Evolutionary conservation across 1,140 invertebrate species (phyloP), one percentile per base, ranked within the genome.

Genomic region (Spodoptera frugiperda): DNA sequence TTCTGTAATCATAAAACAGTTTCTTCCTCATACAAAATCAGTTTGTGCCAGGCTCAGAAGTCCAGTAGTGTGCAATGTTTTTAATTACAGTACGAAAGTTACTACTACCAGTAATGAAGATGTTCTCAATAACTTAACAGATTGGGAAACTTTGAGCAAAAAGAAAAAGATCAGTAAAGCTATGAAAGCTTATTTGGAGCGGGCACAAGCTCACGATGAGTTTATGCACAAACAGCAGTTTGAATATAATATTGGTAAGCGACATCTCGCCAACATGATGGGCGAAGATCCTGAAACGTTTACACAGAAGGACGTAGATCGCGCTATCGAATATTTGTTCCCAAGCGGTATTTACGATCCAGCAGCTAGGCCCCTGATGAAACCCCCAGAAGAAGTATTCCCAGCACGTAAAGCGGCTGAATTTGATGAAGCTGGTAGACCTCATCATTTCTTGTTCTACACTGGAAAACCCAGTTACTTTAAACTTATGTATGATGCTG

Each of bases 191-290:
- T 99, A 99, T 90, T 94, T 99, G 65, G 96, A 98, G 90, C 93
- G 97, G 87, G 97, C 98, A 21, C 95, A 95, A 90, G 96, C 96
- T 84, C 96, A 98, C 89, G 96, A 98, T 90, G 95, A 96, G 82
- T 98, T 99, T 87, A 97, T 99, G 95, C 96, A 97, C 84, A 95
- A 96, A 79, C 96, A 99, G 93, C 95, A 95, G 59, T 85, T 96
- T 73, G 97, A 99, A 83, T 99, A 97, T 94, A 96, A 98, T 87
- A 96, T 98, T 86, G 99, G 99, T 11, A 98, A 97, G 91, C 94
- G 98, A 25, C 98, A 99, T 95, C 95, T 99, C 70, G 99, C 99
- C 5, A 99, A 99, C 91, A 99, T 99, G 96, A 99, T 99, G 99
- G 98, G 98, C 2, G 96, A 97, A 91, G 97, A 99, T 95, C 96